Percentiles rank a stretch among this genome's conserved stretches.
Evolutionary conservation across 2,113 vertebrate genomes (phyloP).

Genomic region (Ictidomys tridecemlineatus): DNA sequence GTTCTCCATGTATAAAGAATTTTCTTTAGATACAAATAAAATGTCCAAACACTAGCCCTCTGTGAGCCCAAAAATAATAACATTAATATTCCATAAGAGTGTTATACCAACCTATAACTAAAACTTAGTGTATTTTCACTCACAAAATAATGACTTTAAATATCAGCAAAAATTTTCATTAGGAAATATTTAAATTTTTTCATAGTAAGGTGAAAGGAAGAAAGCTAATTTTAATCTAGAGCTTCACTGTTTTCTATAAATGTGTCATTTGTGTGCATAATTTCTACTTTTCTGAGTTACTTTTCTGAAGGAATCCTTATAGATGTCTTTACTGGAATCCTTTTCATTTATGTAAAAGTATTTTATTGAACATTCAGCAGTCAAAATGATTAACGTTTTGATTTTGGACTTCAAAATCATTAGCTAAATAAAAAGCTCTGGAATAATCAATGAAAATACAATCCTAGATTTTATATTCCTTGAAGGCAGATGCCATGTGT

Average conservation of each 20-base stretch:
- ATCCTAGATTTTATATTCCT: neutral
- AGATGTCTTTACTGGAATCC: neutral
- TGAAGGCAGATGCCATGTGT: neutral
- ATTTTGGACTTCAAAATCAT: constrained; percentile 13
- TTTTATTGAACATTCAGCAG: constrained; percentile 29
- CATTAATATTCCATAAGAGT: neutral
- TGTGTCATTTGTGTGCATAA: neutral
- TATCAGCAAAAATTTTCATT: neutral
- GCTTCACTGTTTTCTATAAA: constrained; percentile 15
- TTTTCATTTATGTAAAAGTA: constrained; percentile 35
- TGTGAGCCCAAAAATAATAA: neutral
- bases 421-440: constrained; percentile 2
- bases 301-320: neutral
- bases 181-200: neutral
- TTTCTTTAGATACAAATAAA: constrained; percentile 32
- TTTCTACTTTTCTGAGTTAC: neutral
- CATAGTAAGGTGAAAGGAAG: neutral
- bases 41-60: neutral
- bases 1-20: neutral
- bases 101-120: neutral
- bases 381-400: constrained; percentile 3
- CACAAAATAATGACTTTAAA: constrained; percentile 44
- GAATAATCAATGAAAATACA: constrained; percentile 23
- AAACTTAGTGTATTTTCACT: neutral
- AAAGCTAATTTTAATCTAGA: constrained; percentile 22